Evolutionary conservation across 2,888 invertebrate species (phyloP).

Genomic region (Idaea biselata): DNA sequence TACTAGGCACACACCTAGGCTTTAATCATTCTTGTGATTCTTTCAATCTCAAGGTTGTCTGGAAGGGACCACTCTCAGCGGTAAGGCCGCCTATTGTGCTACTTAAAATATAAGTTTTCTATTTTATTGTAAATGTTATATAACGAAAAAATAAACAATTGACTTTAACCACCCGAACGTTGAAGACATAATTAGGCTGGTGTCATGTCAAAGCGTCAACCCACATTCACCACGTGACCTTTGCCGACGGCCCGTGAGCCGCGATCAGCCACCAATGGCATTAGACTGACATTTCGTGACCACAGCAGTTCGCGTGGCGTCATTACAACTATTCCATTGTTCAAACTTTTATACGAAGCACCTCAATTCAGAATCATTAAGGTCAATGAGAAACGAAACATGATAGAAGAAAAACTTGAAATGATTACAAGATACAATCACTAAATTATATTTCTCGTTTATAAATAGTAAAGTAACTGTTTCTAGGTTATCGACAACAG

Average conservation of each 20-base stretch:
- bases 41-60: too few relatives aligned
- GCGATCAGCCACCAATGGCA: conserved; percentile 32
- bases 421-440: not conserved
- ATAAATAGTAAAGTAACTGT: conserved; percentile 1
- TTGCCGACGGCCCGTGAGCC: conserved; percentile 14
- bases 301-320: conserved; percentile 37
- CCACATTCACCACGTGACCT: conserved; percentile 23
- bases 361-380: conserved; percentile 35
- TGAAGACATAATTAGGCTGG: not conserved
- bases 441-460: not conserved
- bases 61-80: too few relatives aligned
- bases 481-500: not conserved
- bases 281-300: conserved; percentile 53
- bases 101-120: too few relatives aligned
- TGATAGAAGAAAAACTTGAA: not conserved
- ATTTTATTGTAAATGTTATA: too few relatives aligned
- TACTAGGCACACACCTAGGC: too few relatives aligned
- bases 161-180: not conserved
- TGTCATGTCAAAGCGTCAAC: not conserved
- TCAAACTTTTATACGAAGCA: conserved; percentile 40
- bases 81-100: too few relatives aligned
- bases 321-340: conserved; percentile 39
- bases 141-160: not conserved
- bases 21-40: too few relatives aligned
- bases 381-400: conserved; percentile 12